Evolutionary conservation across 2,113 vertebrate genomes (phyloP), one percentile per base, ranked within the genome.

Genomic region (Varanus komodoensis): DNA sequence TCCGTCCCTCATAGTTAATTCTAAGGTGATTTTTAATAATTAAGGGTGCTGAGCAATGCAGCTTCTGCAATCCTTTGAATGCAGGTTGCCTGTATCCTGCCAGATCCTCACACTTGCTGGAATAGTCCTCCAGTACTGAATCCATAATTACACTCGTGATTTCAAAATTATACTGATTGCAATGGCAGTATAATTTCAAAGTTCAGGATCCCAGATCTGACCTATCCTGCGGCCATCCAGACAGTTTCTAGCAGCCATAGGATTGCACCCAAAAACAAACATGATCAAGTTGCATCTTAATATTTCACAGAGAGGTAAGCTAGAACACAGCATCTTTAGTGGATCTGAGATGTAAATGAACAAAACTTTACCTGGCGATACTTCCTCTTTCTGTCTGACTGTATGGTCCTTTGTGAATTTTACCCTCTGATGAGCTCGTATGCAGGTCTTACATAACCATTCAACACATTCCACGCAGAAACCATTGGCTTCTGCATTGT

Each of bases 351-450:
- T 64, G 17, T 77, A 25, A 91, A 86, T 87, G 23, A 21, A 61
- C 14, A 75, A 77, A 78, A 32, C 32, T 84, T 95, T 97, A 99
- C 99, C 99, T 98, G 98, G 98, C 90, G 99, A 98, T 87, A 99
- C 98, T 91, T 99, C 99, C 81, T 99, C 98, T 93, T 99, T 99
- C 93, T 99, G 99, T 52, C 98, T 98, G 89, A 99, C 99, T 71
- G 98, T 99, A 94, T 99, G 99, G 92, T 99, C 99, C 88, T 99
- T 98, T 80, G 99, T 99, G 96, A 99, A 99, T 96, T 99, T 99
- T 50, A 99, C 99, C 90, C 99, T 97, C 84, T 99, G 99, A 93
- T 99, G 99, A 68, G 99, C 99, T 96, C 99, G 97, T 57, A 99
- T 98, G 86, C 99, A 99, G 0, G 99, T 99, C 93, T 99, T 98